Conservation (phyloP, 2,888 invertebrate genomes). For the Sicus ferrugineus region DNA sequence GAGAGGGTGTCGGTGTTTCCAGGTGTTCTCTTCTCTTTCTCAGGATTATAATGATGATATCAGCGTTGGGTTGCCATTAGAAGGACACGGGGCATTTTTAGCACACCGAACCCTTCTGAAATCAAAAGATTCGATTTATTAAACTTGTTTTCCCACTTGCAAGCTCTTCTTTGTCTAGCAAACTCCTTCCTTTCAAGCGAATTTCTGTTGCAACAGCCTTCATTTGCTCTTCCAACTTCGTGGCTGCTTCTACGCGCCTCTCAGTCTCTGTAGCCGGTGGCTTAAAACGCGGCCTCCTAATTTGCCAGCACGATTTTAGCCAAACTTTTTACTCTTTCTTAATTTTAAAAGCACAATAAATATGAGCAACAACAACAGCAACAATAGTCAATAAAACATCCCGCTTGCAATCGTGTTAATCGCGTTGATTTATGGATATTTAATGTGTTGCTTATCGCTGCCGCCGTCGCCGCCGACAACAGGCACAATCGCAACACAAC, state of each 20-base stretch:
- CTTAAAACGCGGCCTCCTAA: constrained; percentile 15
- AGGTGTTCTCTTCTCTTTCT: too few relatives aligned
- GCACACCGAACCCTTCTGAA: too few relatives aligned
- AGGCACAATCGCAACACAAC: constrained; percentile 54
- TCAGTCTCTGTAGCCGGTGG: neutral
- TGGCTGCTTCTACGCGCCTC: neutral
- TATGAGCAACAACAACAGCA: constrained; percentile 46
- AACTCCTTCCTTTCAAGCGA: too few relatives aligned
- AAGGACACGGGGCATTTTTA: too few relatives aligned
- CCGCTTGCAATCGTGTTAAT: constrained; percentile 64
- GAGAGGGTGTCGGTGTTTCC: too few relatives aligned
- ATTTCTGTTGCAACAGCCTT: too few relatives aligned
- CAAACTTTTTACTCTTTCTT: neutral
- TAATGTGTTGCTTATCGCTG: constrained; percentile 65
- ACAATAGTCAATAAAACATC: constrained; percentile 66
- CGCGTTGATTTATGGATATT: constrained; percentile 66
- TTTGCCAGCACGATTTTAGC: constrained; percentile 19
- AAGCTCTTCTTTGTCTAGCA: too few relatives aligned
- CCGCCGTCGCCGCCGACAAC: constrained; percentile 53
- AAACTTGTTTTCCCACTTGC: too few relatives aligned
- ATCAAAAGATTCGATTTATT: too few relatives aligned
- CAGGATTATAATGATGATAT: too few relatives aligned
- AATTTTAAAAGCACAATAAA: constrained; percentile 5
- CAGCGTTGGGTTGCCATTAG: too few relatives aligned
- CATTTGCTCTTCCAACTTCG: neutral